Conservation (phyloP, 1,140 invertebrate species). For the Chionoecetes opilio region DNA sequence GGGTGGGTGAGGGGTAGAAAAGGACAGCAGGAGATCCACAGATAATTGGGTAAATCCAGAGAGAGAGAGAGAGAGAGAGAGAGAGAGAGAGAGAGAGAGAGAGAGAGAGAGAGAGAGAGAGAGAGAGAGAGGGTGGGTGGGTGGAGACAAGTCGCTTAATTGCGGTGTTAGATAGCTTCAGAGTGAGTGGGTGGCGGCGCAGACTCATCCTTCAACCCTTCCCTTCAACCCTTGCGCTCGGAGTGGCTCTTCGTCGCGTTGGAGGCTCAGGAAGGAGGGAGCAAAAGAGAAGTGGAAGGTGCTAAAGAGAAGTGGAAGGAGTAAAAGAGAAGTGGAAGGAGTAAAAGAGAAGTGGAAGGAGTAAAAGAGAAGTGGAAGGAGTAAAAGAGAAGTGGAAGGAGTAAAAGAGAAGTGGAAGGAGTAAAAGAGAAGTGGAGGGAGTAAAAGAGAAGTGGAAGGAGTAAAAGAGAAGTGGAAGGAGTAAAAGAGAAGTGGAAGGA, state of each 20-base stretch:
- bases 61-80: not conserved
- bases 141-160: too few relatives aligned
- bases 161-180: too few relatives aligned
- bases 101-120: constrained; percentile 51
- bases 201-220: too few relatives aligned
- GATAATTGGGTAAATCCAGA: not conserved
- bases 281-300: not conserved
- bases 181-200: too few relatives aligned
- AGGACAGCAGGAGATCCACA: not conserved
- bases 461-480: not conserved
- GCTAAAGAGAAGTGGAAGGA: not conserved
- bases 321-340: not conserved
- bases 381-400: not conserved
- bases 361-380: not conserved
- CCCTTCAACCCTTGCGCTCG: too few relatives aligned
- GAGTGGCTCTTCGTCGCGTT: too few relatives aligned
- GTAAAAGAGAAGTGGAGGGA: not conserved
- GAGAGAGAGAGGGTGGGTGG: constrained; percentile 12
- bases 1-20: not conserved
- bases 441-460: not conserved
- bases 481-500: not conserved
- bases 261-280: too few relatives aligned
- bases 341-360: not conserved
- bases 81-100: not conserved
- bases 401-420: not conserved